phyloP scores from a whole-genome alignment of 2,888 invertebrate genomes.

The Erynnis tages region DNA sequence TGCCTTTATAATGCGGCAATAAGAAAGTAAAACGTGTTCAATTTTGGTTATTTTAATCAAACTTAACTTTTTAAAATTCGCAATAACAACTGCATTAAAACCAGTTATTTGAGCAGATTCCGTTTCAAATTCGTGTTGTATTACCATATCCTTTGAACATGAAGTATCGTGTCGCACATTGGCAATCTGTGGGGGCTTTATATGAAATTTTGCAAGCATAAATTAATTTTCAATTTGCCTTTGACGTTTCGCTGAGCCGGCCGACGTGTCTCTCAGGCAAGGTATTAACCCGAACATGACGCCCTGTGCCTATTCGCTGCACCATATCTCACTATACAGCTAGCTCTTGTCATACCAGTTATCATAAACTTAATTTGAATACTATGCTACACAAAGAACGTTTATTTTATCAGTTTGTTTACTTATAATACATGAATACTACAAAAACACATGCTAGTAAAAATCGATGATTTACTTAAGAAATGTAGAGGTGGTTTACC shows the following conservation, averaged over 20 bases:
- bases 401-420: too few species aligned
- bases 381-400: not conserved
- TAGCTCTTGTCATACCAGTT: constrained; percentile 35
- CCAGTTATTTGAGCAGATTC: not conserved
- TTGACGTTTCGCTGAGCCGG: constrained; percentile 78
- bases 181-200: constrained; percentile 57
- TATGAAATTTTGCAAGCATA: constrained; percentile 72
- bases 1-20: too few species aligned
- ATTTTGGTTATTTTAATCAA: too few species aligned
- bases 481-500: too few species aligned
- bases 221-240: constrained; percentile 81
- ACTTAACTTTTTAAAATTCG: too few species aligned
- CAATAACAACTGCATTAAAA: not conserved
- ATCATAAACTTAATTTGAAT: constrained; percentile 39
- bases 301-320: constrained; percentile 55
- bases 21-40: too few species aligned
- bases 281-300: constrained; percentile 73
- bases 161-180: constrained; percentile 50
- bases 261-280: constrained; percentile 68
- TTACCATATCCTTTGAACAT: constrained; percentile 29
- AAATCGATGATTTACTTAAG: too few species aligned
- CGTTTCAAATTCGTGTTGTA: constrained; percentile 5
- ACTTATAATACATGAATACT: too few species aligned
- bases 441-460: too few species aligned
- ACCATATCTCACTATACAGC: constrained; percentile 43